Evolutionary conservation across 2,113 vertebrate genomes (phyloP), one percentile per base, ranked within the genome.

Genomic region (Excalfactoria chinensis): DNA sequence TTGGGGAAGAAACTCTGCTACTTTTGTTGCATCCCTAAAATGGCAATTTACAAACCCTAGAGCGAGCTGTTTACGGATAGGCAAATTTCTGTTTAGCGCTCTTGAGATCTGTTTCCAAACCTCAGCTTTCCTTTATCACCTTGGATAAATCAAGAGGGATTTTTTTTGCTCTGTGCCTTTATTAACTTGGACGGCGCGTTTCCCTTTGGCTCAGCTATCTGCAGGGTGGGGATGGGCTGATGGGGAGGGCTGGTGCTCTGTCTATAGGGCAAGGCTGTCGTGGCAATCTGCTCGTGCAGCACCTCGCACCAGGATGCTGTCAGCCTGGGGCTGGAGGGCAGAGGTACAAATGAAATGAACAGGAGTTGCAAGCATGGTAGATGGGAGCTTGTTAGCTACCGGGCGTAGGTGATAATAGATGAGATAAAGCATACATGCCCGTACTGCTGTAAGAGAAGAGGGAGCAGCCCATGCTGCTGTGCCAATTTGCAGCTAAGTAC

Each of bases 401-500:
- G n/a, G 83, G 83, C 88, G 76, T 76, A 63, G 88, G 90, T 70
- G 93, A 90, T 88, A 83, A 94, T 63, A 93, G 94, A 88, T 49
- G 94, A 96, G 94, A 94, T 93, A 90, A 94, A 93, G 48, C 70
- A 34, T 8, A 90, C 93, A 64, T 40, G 86, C 34, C 72, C 18
- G 26, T 6, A 2, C 32, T 37, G 77, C 67, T 93, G 88, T 80
- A 71, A 70, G 40, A 83, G 86, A 93, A 77, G 76, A 75, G 71
- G 91, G 84, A 59, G 90, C 49, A 7, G 86, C 67, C 43, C 89
- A 62, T 15, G 56, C 81, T 77, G 81, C 70, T 56, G 78, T 58
- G 79, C 75, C 90, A 91, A 95, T 95, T 93, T 93, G 88, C 96
- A 96, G 91, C 37, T 2, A 26, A 64, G 49, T 6, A 18, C 1